Conservation (phyloP, 2,113 vertebrate species). For the Macquaria ambigua region DNA sequence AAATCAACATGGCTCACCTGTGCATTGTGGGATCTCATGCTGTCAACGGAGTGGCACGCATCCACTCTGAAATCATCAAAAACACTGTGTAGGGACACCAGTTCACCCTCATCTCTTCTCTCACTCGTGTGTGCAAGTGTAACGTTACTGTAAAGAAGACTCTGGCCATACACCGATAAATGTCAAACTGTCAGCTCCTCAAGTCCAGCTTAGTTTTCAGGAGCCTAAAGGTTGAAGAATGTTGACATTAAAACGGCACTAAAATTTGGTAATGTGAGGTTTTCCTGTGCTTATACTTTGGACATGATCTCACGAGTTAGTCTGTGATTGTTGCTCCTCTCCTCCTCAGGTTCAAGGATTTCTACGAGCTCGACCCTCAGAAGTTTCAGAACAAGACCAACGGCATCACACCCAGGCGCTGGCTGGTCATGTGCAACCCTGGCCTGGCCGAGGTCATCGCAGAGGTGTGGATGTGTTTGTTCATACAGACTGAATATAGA, state of each 20-base stretch:
- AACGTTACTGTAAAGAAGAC: background rate
- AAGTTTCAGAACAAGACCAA: constrained; percentile 98
- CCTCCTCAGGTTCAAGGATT: constrained; percentile 90
- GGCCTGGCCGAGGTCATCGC: constrained; percentile 93
- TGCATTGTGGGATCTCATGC: constrained; percentile 93
- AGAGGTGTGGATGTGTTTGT: constrained; percentile 86
- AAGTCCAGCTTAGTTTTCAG: background rate
- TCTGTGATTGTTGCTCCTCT: background rate
- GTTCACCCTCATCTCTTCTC: background rate
- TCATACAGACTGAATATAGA: background rate
- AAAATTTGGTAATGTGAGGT: background rate
- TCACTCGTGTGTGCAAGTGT: too few species aligned
- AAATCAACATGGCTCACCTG: constrained; percentile 94
- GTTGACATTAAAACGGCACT: background rate
- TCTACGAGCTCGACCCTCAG: constrained; percentile 91
- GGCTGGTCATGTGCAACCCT: constrained; percentile 93
- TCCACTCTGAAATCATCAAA: constrained; percentile 94
- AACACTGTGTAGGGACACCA: constrained; percentile 86
- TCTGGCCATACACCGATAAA: background rate
- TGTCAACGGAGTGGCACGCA: constrained; percentile 92
- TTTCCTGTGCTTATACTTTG: background rate
- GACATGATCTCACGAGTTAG: too few species aligned
- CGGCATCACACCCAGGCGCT: constrained; percentile 93
- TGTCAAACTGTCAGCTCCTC: background rate
- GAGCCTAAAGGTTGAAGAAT: background rate